Conservation (phyloP, 2,888 invertebrate genomes). For the Agrochola lychnidis region DNA sequence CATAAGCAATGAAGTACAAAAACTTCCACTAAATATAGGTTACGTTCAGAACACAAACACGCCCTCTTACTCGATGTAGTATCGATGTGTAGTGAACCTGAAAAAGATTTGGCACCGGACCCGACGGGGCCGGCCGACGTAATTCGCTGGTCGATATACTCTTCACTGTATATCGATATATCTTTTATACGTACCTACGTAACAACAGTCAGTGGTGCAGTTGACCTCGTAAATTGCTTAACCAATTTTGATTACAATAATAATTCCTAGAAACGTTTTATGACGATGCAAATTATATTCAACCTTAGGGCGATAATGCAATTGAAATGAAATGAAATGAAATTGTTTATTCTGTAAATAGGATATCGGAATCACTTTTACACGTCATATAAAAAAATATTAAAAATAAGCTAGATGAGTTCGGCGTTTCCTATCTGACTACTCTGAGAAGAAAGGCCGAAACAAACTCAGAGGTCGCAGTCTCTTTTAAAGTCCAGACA, state of each 20-base stretch:
- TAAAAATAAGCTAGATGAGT: no score
- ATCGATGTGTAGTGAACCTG: slow-evolving; percentile 42
- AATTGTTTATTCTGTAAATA: no score
- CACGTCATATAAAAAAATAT: no score
- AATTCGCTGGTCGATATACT: slow-evolving; percentile 22
- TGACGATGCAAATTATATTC: background rate
- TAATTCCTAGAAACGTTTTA: background rate
- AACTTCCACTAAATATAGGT: background rate
- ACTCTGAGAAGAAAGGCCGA: no score
- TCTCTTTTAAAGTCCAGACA: no score
- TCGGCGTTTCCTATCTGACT: no score
- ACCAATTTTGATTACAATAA: background rate
- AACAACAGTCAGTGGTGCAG: background rate
- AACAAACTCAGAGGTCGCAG: no score
- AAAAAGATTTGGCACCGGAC: slow-evolving; percentile 53
- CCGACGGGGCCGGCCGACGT: slow-evolving; percentile 11
- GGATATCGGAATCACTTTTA: no score
- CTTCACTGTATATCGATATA: slow-evolving; percentile 7
- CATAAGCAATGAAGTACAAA: background rate
- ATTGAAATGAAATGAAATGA: no score
- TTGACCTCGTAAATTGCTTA: background rate
- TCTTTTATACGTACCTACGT: background rate
- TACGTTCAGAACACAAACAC: slow-evolving; percentile 6
- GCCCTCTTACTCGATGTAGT: slow-evolving; percentile 7
- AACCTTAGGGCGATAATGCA: background rate